Conservation (phyloP, 2,797 vertebrate genomes). For the Peromyscus melanophrys region DNA sequence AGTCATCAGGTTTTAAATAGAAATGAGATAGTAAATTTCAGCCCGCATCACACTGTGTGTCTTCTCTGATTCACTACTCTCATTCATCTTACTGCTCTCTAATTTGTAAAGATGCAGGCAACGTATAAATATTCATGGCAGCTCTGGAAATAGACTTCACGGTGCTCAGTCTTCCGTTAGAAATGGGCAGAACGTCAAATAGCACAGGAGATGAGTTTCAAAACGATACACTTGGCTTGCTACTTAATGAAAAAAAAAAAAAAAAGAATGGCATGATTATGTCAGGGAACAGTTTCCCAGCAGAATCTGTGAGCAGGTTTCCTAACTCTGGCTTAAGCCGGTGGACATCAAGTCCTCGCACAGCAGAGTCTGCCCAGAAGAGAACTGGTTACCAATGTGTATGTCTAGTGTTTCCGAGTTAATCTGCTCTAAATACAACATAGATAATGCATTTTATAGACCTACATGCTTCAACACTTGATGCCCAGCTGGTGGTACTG, state of each 20-base stretch:
- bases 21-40: conserved; percentile 85
- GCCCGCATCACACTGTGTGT: conserved; percentile 77
- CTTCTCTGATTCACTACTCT: conserved; percentile 83
- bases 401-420: neutral
- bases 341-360: neutral
- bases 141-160: conserved; percentile 82
- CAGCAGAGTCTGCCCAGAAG: neutral
- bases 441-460: no score
- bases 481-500: neutral
- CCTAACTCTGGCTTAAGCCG: neutral
- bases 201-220: conserved; percentile 66
- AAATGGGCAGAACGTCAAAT: conserved; percentile 81
- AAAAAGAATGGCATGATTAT: conserved; percentile 67
- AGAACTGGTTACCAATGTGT: neutral
- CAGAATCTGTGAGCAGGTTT: neutral
- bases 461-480: neutral
- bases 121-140: conserved; percentile 87
- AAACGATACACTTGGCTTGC: conserved; percentile 70
- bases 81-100: conserved; percentile 85
- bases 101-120: conserved; percentile 83
- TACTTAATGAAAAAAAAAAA: conserved; percentile 35
- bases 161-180: conserved; percentile 78
- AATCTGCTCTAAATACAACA: neutral
- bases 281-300: conserved; percentile 43
- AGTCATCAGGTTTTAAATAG: conserved; percentile 85